A percentile compares a stretch with the other conserved stretches of the same genome.
These are phyloP conservation scores for Cremastinae sp. DNA, from an alignment of 2,888 invertebrate species.

Conservation along the genomic window DNA sequence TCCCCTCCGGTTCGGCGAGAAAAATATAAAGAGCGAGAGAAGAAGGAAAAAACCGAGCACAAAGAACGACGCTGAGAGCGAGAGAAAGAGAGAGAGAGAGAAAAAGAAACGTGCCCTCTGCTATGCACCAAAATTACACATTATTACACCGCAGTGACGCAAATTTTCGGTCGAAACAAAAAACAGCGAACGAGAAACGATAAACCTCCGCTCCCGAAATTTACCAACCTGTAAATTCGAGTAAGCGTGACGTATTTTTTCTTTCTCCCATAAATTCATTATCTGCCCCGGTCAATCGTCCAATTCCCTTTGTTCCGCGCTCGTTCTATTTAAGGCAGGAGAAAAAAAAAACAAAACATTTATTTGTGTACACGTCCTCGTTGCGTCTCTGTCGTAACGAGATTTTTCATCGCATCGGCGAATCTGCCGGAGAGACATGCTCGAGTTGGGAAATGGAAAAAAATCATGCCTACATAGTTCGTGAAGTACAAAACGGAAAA, in stretches of 20 bases:
- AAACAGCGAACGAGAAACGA: background rate
- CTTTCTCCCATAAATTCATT: constrained; percentile 34
- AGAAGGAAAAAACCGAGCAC: constrained; percentile 12
- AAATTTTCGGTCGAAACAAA: constrained; percentile 14
- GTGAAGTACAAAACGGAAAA: background rate
- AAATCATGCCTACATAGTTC: background rate
- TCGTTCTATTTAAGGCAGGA: no score
- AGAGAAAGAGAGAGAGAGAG: background rate
- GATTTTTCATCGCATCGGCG: no score
- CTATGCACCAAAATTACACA: constrained; percentile 1
- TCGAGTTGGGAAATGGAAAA: no score
- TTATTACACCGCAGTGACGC: constrained; percentile 9
- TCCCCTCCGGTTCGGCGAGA: constrained; percentile 15
- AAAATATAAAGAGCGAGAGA: constrained; percentile 12
- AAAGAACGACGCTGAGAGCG: constrained; percentile 1
- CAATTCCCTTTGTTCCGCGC: background rate
- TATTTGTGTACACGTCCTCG: no score
- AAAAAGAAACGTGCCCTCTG: constrained; percentile 34
- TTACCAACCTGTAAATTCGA: constrained; percentile 42
- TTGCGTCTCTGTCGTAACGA: background rate
- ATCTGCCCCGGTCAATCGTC: constrained; percentile 36
- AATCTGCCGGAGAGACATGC: no score
- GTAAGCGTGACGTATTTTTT: constrained; percentile 17
- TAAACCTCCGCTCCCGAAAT: constrained; percentile 11
- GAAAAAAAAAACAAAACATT: no score